Percentiles rank a stretch among this genome's conserved stretches.
Conservation (phyloP, 2,888 invertebrate species). For the Xanthia icteritia region DNA sequence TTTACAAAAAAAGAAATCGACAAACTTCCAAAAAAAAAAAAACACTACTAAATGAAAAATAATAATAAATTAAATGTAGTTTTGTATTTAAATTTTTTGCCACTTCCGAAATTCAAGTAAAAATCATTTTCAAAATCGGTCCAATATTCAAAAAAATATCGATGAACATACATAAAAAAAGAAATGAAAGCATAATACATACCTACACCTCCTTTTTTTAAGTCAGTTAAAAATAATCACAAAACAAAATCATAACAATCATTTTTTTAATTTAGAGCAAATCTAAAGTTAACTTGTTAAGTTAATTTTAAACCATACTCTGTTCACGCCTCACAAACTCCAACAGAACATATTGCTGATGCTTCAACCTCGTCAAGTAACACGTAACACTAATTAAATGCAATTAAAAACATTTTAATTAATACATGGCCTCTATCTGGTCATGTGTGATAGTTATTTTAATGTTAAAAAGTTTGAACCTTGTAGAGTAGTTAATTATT, state of each 20-base stretch:
- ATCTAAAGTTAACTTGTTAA: not conserved
- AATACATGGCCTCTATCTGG: slow-evolving; percentile 39
- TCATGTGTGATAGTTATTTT: slow-evolving; percentile 41
- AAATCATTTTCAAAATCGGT: too few species aligned
- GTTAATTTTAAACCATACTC: slow-evolving; percentile 12
- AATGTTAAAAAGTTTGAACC: not conserved
- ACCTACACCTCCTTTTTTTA: too few species aligned
- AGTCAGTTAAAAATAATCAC: too few species aligned
- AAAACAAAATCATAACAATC: not conserved
- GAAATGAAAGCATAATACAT: too few species aligned
- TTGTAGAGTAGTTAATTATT: not conserved
- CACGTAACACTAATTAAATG: slow-evolving; percentile 52
- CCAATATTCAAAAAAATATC: too few species aligned
- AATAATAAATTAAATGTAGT: too few species aligned
- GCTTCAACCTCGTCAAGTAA: slow-evolving; percentile 38
- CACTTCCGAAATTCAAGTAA: too few species aligned
- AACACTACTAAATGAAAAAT: too few species aligned
- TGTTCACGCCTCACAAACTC: slow-evolving; percentile 40
- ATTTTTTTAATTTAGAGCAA: not conserved
- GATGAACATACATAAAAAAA: too few species aligned
- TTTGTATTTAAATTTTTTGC: too few species aligned
- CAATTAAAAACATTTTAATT: slow-evolving; percentile 54
- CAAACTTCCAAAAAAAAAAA: too few species aligned
- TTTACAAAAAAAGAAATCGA: too few species aligned
- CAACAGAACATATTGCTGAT: slow-evolving; percentile 23